Conservation (phyloP, 2,888 invertebrate genomes). For the Ophraella communa region DNA sequence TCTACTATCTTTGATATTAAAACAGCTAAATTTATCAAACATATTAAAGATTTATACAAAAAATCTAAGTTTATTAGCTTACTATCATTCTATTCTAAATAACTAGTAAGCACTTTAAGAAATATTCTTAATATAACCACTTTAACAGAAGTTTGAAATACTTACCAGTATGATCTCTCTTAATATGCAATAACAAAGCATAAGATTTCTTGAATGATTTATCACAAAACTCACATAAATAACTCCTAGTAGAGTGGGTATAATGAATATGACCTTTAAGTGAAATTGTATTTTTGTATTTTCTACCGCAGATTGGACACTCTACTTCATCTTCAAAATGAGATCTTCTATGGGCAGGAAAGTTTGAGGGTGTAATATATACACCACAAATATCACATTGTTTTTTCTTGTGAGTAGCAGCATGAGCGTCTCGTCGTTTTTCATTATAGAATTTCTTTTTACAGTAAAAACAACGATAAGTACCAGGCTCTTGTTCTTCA, state of each 20-base stretch:
- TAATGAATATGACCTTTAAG: slow-evolving; percentile 46
- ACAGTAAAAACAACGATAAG: slow-evolving; percentile 39
- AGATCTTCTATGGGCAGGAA: slow-evolving; percentile 48
- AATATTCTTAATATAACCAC: too few species aligned
- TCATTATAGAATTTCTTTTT: slow-evolving; percentile 39
- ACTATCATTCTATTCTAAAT: too few species aligned
- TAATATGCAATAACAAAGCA: slow-evolving; percentile 46
- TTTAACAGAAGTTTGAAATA: not conserved
- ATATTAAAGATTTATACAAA: too few species aligned
- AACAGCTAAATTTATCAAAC: too few species aligned
- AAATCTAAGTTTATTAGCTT: too few species aligned
- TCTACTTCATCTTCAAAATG: slow-evolving; percentile 49
- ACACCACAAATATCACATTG: slow-evolving; percentile 49
- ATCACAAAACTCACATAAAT: slow-evolving; percentile 42
- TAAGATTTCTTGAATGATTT: slow-evolving; percentile 44
- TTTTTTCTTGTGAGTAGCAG: slow-evolving; percentile 47
- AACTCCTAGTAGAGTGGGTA: slow-evolving; percentile 43
- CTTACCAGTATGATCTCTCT: slow-evolving; percentile 42
- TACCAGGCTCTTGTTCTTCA: slow-evolving; percentile 3
- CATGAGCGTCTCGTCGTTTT: slow-evolving; percentile 40
- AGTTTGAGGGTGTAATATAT: slow-evolving; percentile 46
- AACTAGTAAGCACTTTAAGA: not conserved
- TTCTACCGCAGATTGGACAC: slow-evolving; percentile 52
- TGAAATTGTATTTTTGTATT: slow-evolving; percentile 49
- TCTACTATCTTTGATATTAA: too few species aligned